Base-by-base conservation (phyloP, 2,797 vertebrate species). In the Xyrichtys novacula region DNA sequence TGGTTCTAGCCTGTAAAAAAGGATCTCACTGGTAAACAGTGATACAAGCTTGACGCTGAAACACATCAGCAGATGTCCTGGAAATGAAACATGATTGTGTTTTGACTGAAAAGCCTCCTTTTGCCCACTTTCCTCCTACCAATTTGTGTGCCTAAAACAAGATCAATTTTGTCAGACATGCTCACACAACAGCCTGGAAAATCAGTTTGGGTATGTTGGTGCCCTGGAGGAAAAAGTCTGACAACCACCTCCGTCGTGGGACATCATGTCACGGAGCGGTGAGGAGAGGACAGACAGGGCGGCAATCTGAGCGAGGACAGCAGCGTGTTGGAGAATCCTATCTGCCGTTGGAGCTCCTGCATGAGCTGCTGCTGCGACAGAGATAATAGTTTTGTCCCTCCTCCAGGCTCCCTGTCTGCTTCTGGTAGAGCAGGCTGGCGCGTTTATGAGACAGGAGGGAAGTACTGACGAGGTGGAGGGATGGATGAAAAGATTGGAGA, bases 301-400 rank as follows among this genome's bases (percentile, higher is more conserved):
- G 46, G 70, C 67, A 74, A 76, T 73, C 78, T 76, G 78, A 70
- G 56, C 3, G 66, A 69, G 42, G 74, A 76, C 74, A 66, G 81
- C 73, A 70, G 82, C 72, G 60, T 80, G 82, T 83, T 63, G 57
- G 54, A 80, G 76, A 86, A 76, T 85, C 78, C 78, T 82, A 79
- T 88, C 87, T 82, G 82, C 71, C 49, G 78, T 55, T 80, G 76
- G 75, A 85, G 84, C 78, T 90, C 68, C 81, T 77, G 79, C 74
- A 65, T 53, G 71, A 85, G 67, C 82, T 86, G 78, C 89, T 91
- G 90, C 87, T 80, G 73, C 9, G 82, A 78, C 63, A 61, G 73
- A 89, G 90, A 88, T 92, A 89, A 91, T 90, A 85, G 84, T 80
- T 87, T 80, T 91, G 91, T 92, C 79, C 78, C 80, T 86, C 75